These are phyloP conservation scores for Balearica regulorum DNA, from an alignment of 2,797 vertebrate species.

Conservation along the genomic window DNA sequence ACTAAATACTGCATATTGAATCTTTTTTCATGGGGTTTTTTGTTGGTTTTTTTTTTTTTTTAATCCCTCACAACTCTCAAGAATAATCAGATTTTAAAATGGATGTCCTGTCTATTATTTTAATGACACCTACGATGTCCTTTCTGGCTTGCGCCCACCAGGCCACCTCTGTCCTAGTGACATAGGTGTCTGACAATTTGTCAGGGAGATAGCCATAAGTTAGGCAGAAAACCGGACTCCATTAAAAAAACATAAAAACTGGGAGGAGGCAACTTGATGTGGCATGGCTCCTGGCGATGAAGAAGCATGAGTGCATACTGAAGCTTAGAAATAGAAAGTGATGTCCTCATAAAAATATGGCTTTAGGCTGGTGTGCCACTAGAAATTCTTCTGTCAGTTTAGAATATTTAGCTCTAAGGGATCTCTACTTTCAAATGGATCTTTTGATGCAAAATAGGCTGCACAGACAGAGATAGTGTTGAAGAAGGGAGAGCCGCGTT, in stretches of 20 bases:
- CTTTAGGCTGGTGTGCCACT: constrained; percentile 79
- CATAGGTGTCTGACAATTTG: constrained; percentile 71
- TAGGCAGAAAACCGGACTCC: constrained; percentile 71
- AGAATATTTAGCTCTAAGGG: constrained; percentile 81
- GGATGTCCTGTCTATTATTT: background rate
- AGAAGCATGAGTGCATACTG: constrained; percentile 78
- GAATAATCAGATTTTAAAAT: background rate
- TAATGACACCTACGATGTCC: background rate
- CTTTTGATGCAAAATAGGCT: constrained; percentile 83
- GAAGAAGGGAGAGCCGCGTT: constrained; percentile 58
- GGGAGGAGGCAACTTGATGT: constrained; percentile 75
- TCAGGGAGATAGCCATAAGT: constrained; percentile 69
- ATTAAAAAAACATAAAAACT: constrained; percentile 74
- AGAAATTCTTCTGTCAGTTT: constrained; percentile 83
- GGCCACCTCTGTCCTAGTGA: constrained; percentile 14
- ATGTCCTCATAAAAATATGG: constrained; percentile 85
- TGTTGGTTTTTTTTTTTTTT: background rate
- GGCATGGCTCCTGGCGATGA: constrained; percentile 75
- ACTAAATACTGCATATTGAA: background rate
- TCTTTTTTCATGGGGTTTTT: background rate
- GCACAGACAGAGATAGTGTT: constrained; percentile 68
- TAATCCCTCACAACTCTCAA: background rate
- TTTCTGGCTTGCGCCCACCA: background rate
- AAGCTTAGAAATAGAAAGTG: constrained; percentile 84
- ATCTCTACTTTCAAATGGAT: constrained; percentile 80